Conservation (phyloP, 2,113 vertebrate species). For the Bufo bufo region DNA sequence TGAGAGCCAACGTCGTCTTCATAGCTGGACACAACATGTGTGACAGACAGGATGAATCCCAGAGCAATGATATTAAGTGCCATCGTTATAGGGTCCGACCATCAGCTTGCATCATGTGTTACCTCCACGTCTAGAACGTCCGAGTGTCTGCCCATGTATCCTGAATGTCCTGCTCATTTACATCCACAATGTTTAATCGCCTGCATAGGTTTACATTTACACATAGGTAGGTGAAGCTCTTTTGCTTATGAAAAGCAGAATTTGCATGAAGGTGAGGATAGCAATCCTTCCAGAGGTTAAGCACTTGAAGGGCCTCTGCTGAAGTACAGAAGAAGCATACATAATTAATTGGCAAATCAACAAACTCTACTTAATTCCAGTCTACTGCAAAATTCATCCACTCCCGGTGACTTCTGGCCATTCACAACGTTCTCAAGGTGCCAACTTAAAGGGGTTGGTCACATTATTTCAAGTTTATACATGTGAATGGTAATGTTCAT, state of each 20-base stretch:
- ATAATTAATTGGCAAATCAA: background rate
- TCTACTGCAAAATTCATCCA: background rate
- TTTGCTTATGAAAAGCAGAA: background rate
- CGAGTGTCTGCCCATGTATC: background rate
- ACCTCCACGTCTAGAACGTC: background rate
- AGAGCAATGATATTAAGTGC: background rate
- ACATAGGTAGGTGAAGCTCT: background rate
- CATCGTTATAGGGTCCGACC: background rate
- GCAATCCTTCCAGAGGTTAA: no score
- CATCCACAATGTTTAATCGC: conserved; percentile 1
- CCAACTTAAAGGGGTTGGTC: no score
- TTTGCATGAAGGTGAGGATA: conserved; percentile 30
- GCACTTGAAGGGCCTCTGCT: background rate
- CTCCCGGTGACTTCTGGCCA: background rate
- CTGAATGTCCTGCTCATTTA: background rate
- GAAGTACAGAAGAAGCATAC: background rate
- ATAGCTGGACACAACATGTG: background rate
- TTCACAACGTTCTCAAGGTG: no score
- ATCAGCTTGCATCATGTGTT: background rate
- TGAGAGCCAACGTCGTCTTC: background rate
- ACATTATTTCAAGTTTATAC: no score
- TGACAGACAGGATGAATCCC: background rate
- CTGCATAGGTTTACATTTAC: background rate
- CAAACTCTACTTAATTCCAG: background rate
- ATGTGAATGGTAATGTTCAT: no score